These are phyloP conservation scores for Adoxophyes honmai DNA, from an alignment of 1,140 invertebrate genomes.

Conservation along the genomic window DNA sequence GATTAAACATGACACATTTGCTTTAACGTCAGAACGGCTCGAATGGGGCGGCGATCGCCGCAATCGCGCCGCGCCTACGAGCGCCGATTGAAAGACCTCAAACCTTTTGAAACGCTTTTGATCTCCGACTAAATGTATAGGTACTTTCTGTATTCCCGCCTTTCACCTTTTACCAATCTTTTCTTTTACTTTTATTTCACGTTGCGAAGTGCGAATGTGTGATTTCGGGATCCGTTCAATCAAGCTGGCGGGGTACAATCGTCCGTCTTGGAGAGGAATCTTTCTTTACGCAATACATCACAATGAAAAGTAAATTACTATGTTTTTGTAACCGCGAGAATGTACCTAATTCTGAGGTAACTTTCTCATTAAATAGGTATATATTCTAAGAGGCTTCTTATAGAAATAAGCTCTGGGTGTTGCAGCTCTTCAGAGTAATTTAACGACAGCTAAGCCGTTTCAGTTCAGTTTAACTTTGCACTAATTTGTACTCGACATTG, in stretches of 20 bases:
- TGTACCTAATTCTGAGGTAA: too few relatives aligned
- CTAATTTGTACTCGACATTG: too few relatives aligned
- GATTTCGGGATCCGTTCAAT: conserved; percentile 14
- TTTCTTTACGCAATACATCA: background rate
- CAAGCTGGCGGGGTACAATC: background rate
- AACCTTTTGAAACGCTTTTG: conserved; percentile 28
- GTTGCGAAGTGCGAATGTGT: conserved; percentile 6
- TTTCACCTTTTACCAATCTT: conserved; percentile 41
- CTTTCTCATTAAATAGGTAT: too few relatives aligned
- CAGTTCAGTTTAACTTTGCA: too few relatives aligned
- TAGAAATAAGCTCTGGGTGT: too few relatives aligned
- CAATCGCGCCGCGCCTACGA: background rate
- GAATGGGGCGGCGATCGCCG: background rate
- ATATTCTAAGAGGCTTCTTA: too few relatives aligned
- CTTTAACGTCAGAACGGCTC: background rate
- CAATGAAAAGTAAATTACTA: too few relatives aligned
- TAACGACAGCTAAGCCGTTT: too few relatives aligned
- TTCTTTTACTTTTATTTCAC: conserved; percentile 27
- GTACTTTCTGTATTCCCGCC: conserved; percentile 29
- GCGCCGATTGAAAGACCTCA: conserved; percentile 17
- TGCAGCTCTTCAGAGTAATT: too few relatives aligned
- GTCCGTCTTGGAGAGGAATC: background rate
- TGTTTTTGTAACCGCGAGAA: too few relatives aligned
- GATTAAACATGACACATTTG: conserved; percentile 7
- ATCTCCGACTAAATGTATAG: conserved; percentile 28